Evolutionary conservation across 2,888 invertebrate species (phyloP), one percentile per base, ranked within the genome.

Genomic region (Callosobruchus maculatus): DNA sequence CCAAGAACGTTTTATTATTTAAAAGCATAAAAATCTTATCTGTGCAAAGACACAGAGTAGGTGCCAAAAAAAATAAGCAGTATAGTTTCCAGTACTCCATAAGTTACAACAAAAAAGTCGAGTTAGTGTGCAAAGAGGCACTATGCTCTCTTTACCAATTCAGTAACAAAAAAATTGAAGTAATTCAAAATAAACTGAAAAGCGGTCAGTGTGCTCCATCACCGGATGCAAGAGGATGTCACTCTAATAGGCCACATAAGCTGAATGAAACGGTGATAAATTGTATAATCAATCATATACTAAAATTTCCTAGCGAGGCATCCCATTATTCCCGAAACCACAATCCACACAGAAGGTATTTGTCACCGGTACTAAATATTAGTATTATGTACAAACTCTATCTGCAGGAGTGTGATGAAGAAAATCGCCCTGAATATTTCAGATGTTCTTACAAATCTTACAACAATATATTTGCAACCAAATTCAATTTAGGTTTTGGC

Each of bases 311-410:
- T 73, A 73, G 67, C 20, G 74, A 75, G 49, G 66, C 73, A 22
- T 75, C 76, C 20, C 76, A 78, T 31, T 78, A 74, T 70, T 77
- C 74, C 0, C 66, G 76, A n/a, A 74, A 77, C 22, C 74, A 71
- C 73, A 77, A 75, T 70, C 1, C 3, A 0, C 49, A 77, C 66
- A 75, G 73, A 73, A 75, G 75, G 67, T 77, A 73, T 22, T 49
- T 72, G 13, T 71, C 71, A 20, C 70, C 70, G 20, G 21, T 69
- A 67, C 70, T 74, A 13, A 74, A 70, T 72, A 22, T 74, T 18
- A 74, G 26, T 2, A 21, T 22, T 68, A 66, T 72, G 0, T 70
- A 74, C 67, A 22, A 73, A 18, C 21, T 74, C 3, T 73, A 73
- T 21, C 70, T 74, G 31, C 5, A 72, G 18, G 7, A 71, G 21